Evolutionary conservation across 2,113 vertebrate genomes (phyloP), one percentile per base, ranked within the genome.

Genomic region (Sylvietta virens): DNA sequence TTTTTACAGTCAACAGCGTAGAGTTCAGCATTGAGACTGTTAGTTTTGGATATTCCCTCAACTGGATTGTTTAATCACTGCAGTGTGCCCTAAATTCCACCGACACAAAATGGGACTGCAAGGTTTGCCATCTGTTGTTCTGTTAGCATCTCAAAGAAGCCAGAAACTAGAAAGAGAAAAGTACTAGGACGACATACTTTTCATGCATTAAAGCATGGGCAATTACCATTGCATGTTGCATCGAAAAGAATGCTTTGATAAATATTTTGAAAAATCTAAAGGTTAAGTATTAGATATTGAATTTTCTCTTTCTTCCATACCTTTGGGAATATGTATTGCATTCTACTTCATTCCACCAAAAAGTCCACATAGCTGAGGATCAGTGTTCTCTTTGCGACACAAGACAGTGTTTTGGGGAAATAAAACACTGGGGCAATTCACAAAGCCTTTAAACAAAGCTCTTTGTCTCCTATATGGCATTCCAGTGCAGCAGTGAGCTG

Each of bases 51-150:
- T 71, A 57, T 45, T 15, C 17, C 31, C 17, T 50, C 60, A 31
- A 73, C 21, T 37, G 28, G 7, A 17, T 44, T 78, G 20, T 58
- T 93, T 80, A 69, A 86, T 47, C 37, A 33, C n/a, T 60, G 50
- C 58, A 83, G 15, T 33, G 44, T 61, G 76, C 39, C 86, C 81
- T 81, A 60, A 79, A 86, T 81, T 70, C 51, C 61, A 67, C 37
- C 37, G 24, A 35, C 0, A 0, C 24, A 67, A 83, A 84, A 54
- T 1, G 10, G 37, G 23, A 30, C 69, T 54, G 28, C 73, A 79
- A 72, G 44, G 22, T 84, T 88, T 94, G 77, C 57, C 72, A 37
- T 84, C 37, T 96, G 39, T 73, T 95, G 51, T 53, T 93, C 80
- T 78, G 37, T 56, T 28, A 91, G 26, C 31, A 74, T 76, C 61